A percentile compares a stretch with the other conserved stretches of the same genome.
phyloP scores from a whole-genome alignment of 1,140 invertebrate species.

The Camponotus pennsylvanicus region DNA sequence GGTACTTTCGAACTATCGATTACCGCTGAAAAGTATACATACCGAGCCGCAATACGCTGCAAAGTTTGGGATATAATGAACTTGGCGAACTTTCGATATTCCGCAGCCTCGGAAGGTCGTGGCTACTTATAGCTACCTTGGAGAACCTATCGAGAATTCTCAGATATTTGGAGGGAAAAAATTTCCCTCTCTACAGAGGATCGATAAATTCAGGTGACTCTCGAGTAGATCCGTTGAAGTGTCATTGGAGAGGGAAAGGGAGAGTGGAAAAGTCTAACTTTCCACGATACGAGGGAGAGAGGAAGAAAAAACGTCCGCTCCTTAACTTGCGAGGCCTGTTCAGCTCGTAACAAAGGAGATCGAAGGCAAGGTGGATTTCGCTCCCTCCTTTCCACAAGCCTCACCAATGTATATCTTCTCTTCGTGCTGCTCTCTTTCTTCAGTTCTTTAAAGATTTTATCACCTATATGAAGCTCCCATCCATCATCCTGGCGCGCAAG shows the following conservation, averaged over 20 bases:
- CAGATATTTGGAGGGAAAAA: neutral
- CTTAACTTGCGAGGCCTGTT: constrained; percentile 11
- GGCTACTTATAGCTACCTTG: constrained; percentile 31
- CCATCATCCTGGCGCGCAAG: neutral
- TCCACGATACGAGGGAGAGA: neutral
- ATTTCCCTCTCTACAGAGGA: neutral
- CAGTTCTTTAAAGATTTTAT: constrained; percentile 5
- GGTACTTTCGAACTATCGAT: constrained; percentile 61
- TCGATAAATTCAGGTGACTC: neutral
- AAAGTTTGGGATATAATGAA: constrained; percentile 61
- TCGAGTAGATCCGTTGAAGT: neutral
- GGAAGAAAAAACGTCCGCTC: neutral
- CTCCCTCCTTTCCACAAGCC: constrained; percentile 26
- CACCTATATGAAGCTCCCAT: neutral
- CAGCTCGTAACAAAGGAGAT: constrained; percentile 22
- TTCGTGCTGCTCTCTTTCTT: constrained; percentile 22
- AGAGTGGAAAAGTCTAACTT: neutral
- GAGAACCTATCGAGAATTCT: constrained; percentile 7
- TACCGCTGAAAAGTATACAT: constrained; percentile 57
- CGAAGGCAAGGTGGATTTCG: constrained; percentile 20
- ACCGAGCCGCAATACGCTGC: constrained; percentile 54
- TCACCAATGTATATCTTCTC: constrained; percentile 1
- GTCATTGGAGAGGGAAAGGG: neutral
- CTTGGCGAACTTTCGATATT: constrained; percentile 62
- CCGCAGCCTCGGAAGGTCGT: constrained; percentile 52